Evolutionary conservation across 2,888 invertebrate genomes (phyloP).

Genomic region (Exephanes ischioxanthus): DNA sequence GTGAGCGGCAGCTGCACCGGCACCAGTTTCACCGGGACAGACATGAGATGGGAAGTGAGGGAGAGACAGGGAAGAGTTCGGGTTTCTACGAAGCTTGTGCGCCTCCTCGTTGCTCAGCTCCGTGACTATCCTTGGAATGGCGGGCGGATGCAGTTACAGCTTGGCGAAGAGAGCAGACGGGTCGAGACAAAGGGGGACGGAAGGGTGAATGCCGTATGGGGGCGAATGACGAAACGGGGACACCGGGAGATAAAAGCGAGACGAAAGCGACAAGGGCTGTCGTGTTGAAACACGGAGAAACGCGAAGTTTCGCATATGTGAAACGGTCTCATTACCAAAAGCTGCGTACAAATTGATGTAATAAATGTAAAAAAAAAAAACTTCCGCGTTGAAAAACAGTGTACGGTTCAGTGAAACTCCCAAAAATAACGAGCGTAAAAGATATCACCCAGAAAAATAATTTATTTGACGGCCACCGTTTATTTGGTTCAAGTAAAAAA

Average conservation of each 20-base stretch:
- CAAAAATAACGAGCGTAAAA: too few species aligned
- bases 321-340: neutral
- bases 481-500: too few species aligned
- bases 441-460: too few species aligned
- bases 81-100: slow-evolving; percentile 17
- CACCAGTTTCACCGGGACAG: neutral
- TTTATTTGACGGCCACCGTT: too few species aligned
- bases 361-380: too few species aligned
- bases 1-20: neutral
- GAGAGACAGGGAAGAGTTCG: neutral
- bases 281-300: neutral
- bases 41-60: neutral
- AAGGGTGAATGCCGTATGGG: neutral
- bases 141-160: slow-evolving; percentile 9
- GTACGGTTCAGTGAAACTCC: too few species aligned
- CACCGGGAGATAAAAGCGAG: slow-evolving; percentile 7
- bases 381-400: too few species aligned
- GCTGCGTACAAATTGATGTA: too few species aligned
- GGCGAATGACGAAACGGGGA: slow-evolving; percentile 14
- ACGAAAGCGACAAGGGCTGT: neutral
- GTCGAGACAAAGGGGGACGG: slow-evolving; percentile 3
- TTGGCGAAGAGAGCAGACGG: neutral
- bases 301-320: neutral
- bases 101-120: neutral
- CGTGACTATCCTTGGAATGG: slow-evolving; percentile 10